Evolutionary conservation across 2,888 invertebrate genomes (phyloP).

Genomic region (Protophormia terraenovae): DNA sequence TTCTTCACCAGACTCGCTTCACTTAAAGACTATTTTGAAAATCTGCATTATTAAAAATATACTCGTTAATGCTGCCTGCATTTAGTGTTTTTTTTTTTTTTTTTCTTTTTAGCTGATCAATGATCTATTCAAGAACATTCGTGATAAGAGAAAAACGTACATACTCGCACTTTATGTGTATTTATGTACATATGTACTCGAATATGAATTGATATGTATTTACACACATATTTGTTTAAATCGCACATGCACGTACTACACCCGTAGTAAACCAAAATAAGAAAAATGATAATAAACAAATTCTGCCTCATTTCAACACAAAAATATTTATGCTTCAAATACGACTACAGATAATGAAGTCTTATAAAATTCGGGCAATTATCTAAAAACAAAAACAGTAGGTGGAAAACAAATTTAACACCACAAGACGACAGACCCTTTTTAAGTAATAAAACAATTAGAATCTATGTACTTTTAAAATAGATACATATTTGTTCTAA

Average conservation of each 20-base stretch:
- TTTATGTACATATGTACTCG: not conserved
- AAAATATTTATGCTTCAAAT: not conserved
- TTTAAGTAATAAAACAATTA: no score
- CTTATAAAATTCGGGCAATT: not conserved
- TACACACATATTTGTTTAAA: not conserved
- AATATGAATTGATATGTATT: not conserved
- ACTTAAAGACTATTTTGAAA: conserved; percentile 47
- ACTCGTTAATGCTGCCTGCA: conserved; percentile 7
- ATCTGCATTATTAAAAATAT: conserved; percentile 45
- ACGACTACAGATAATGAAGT: not conserved
- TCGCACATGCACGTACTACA: not conserved
- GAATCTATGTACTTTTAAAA: no score
- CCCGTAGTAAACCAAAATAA: not conserved
- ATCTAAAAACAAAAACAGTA: not conserved
- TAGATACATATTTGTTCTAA: no score
- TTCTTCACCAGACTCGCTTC: conserved; percentile 30
- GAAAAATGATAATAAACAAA: not conserved
- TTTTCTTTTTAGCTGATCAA: conserved; percentile 44
- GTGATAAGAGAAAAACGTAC: conserved; percentile 48
- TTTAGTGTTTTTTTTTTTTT: not conserved
- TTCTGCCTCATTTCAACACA: not conserved
- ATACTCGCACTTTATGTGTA: not conserved
- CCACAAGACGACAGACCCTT: no score
- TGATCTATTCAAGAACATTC: conserved; percentile 60
- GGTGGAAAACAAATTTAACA: no score